phyloP scores from a whole-genome alignment of 1,140 invertebrate species.

The Thaumetopoea pityocampa region DNA sequence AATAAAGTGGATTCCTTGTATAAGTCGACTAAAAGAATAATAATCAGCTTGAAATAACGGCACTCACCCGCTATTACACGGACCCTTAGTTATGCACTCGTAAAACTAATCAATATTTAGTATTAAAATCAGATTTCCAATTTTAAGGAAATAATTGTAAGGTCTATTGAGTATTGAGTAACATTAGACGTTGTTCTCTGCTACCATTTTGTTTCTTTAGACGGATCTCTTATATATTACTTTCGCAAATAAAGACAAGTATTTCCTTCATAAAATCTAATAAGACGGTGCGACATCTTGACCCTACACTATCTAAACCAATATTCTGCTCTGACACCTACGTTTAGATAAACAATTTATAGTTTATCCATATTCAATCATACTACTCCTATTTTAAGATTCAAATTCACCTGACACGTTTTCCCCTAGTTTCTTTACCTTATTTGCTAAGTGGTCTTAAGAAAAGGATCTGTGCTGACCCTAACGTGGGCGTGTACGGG shows the following conservation, averaged over 20 bases:
- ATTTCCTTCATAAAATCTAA: conserved; percentile 18
- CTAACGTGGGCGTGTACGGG: conserved; percentile 17
- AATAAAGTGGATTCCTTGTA: too few relatives aligned
- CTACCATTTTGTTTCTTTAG: too few relatives aligned
- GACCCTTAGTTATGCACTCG: too few relatives aligned
- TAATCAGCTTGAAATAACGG: too few relatives aligned
- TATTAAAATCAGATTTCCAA: too few relatives aligned
- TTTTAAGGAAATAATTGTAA: too few relatives aligned
- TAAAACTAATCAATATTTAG: too few relatives aligned
- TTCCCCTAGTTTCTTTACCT: conserved; percentile 18
- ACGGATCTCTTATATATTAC: conserved; percentile 5
- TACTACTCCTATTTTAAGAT: conserved; percentile 1
- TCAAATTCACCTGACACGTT: not conserved
- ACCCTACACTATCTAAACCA: conserved; percentile 16
- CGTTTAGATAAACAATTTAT: conserved; percentile 11
- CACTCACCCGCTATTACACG: too few relatives aligned
- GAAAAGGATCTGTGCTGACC: conserved; percentile 22
- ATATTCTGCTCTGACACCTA: conserved; percentile 17
- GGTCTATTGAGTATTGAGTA: too few relatives aligned
- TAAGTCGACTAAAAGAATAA: too few relatives aligned
- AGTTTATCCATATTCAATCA: conserved; percentile 6
- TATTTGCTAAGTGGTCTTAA: conserved; percentile 20
- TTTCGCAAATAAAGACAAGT: conserved; percentile 5
- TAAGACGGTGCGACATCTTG: conserved; percentile 14
- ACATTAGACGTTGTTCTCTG: not conserved